Evolutionary conservation across 2,113 vertebrate species (phyloP), one percentile per base, ranked within the genome.

Genomic region (Nothoprocta perdicaria): DNA sequence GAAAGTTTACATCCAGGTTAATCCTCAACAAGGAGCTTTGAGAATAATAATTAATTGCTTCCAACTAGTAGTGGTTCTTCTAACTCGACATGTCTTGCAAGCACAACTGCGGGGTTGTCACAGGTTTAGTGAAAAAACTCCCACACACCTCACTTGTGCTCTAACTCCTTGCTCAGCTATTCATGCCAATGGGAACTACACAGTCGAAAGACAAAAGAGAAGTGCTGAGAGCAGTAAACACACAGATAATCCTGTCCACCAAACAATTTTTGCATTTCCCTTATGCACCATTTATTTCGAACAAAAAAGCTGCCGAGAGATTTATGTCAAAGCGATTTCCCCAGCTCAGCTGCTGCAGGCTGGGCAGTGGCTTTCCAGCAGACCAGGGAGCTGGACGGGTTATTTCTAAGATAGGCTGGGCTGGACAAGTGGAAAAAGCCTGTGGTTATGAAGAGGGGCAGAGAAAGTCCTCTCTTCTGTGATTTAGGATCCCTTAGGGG

Each of bases 241-340:
- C 72, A 55, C 14, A 77, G 84, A 92, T 94, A 93, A 95, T 83
- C 84, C 67, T 90, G 86, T 94, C 67, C 93, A 93, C 81, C 90
- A 93, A 92, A 89, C 74, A 63, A 71, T 81, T 90, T 95, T 95
- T 86, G 65, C 72, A 86, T 95, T 96, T 94, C 61, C 86, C 96
- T 95, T 95, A 80, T 82, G 88, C 87, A 87, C 74, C 69, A 88
- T 96, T 97, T 95, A 50, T 66, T 58, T 93, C 80, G 87, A 75
- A 93, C 63, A 95, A 94, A 93, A 94, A 92, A 3, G 72, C 26
- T 91, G 67, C 61, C 83, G 72, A 89, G 90, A 91, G 84, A 87
- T 87, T 92, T 95, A 94, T 21, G 5, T 72, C 90, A 92, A 80
- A 88, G 55, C 88, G 86, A 90, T 95, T 90, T 82, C 80, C 69